phyloP scores from a whole-genome alignment of 2,888 invertebrate species.

The Euplagia quadripunctaria region DNA sequence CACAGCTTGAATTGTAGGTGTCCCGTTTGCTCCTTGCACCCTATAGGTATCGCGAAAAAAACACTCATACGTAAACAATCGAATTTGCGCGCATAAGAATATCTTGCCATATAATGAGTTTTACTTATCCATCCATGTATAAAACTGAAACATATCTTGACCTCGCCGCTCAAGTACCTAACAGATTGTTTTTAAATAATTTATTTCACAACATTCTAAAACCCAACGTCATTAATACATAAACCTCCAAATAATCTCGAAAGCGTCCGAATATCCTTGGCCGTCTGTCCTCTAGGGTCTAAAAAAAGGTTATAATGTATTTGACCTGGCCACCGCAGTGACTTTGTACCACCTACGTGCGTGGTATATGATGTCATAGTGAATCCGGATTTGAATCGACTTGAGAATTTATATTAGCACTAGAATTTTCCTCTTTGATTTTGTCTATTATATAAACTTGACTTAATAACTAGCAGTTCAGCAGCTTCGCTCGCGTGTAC shows the following conservation, averaged over 20 bases:
- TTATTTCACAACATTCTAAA: background rate
- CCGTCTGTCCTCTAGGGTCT: constrained; percentile 20
- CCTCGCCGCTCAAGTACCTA: background rate
- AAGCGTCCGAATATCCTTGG: background rate
- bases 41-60: no score
- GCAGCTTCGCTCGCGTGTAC: no score
- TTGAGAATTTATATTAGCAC: constrained; percentile 1
- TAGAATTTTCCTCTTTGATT: background rate
- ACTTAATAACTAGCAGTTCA: no score
- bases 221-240: background rate
- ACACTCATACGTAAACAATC: no score
- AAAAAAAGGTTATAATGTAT: constrained; percentile 17
- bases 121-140: no score
- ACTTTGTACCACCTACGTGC: constrained; percentile 17
- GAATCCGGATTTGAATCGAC: constrained; percentile 17
- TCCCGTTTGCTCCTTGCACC: no score
- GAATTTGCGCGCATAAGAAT: no score
- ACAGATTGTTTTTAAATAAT: background rate
- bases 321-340: constrained; percentile 18
- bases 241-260: background rate
- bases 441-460: background rate
- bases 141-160: background rate
- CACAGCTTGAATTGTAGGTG: no score
- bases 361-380: constrained; percentile 20
- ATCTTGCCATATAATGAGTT: no score